phyloP scores from a whole-genome alignment of 2,113 vertebrate species.

The Ornithorhynchus anatinus region DNA sequence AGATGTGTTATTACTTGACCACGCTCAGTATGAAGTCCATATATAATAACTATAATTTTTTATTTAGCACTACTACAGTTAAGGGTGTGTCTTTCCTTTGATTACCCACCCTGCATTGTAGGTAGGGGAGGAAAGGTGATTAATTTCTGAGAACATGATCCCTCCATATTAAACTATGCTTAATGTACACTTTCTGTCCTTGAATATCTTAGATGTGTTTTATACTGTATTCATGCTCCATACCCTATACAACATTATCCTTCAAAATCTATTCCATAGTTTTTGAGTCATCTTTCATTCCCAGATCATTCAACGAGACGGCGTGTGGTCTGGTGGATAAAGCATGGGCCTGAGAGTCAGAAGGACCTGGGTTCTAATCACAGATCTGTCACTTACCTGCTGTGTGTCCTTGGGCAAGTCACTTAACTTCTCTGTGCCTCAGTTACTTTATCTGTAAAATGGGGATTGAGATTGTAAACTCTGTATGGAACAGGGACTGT shows the following conservation, averaged over 20 bases:
- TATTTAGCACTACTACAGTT: constrained; percentile 53
- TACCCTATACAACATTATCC: constrained; percentile 12
- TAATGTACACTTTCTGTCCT: constrained; percentile 22
- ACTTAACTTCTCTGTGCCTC: no score
- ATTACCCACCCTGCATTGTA: constrained; percentile 56
- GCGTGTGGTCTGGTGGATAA: no score
- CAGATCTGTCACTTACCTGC: no score
- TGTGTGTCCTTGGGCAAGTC: no score
- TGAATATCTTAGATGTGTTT: constrained; percentile 27
- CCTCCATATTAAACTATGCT: constrained; percentile 36
- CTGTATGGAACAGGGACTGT: no score
- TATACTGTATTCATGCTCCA: background rate
- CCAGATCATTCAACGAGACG: no score
- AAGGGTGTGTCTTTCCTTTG: constrained; percentile 57
- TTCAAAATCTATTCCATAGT: constrained; percentile 44
- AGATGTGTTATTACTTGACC: constrained; percentile 69
- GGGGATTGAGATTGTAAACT: no score
- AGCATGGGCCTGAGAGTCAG: no score
- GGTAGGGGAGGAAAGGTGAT: constrained; percentile 44
- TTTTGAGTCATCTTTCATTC: constrained; percentile 60
- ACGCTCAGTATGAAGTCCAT: constrained; percentile 31
- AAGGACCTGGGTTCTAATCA: no score
- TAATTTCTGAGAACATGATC: constrained; percentile 45
- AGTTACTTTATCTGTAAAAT: no score
- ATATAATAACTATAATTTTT: constrained; percentile 64